phyloP scores from a whole-genome alignment of 2,113 vertebrate genomes.

The Cricetomys ansorgei region DNA sequence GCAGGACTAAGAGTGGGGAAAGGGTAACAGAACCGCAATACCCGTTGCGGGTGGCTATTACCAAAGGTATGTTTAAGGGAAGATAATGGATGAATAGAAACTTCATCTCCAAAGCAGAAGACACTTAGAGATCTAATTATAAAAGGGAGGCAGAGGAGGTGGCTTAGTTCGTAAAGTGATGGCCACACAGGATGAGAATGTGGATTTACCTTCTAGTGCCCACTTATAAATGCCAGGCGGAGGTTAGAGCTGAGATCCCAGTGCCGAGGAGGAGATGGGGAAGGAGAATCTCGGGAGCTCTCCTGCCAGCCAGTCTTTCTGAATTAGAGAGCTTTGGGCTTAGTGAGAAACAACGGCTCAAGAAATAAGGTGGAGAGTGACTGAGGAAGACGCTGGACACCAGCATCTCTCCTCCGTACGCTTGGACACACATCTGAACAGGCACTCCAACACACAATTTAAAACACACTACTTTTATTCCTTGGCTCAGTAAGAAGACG shows the following conservation, averaged over 20 bases:
- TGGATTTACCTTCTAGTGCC: neutral
- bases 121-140: neutral
- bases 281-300: neutral
- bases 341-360: neutral
- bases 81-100: slow-evolving; percentile 31
- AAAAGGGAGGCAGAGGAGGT: neutral
- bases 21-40: slow-evolving; percentile 33
- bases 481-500: slow-evolving; percentile 18
- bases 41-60: slow-evolving; percentile 11
- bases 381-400: neutral
- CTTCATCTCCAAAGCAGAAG: neutral
- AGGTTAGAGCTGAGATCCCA: neutral
- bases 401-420: neutral
- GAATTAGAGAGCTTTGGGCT: neutral
- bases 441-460: neutral
- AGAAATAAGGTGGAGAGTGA: neutral
- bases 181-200: neutral
- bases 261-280: no score
- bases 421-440: neutral
- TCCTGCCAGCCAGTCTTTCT: neutral
- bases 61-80: slow-evolving; percentile 38
- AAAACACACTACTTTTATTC: neutral
- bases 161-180: neutral
- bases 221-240: neutral
- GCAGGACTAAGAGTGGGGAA: slow-evolving; percentile 36